These are phyloP conservation scores for Phalangium opilio DNA, from an alignment of 2,888 invertebrate genomes.

Conservation along the genomic window DNA sequence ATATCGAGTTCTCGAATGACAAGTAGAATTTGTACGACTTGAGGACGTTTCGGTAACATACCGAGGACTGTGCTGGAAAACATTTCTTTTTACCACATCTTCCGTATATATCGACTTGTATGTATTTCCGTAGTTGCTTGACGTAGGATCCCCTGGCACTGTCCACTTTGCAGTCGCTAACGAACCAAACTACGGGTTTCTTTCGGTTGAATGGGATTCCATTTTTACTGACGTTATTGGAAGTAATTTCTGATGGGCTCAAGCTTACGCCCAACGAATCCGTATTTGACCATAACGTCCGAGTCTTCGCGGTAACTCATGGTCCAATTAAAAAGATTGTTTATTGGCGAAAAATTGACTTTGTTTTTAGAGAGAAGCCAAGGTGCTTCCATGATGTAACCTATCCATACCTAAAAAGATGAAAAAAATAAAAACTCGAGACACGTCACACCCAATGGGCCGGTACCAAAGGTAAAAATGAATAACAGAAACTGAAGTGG, in stretches of 20 bases:
- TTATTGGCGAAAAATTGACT: not conserved
- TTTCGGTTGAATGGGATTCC: not conserved
- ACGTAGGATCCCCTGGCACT: conserved; percentile 29
- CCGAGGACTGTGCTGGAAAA: conserved; percentile 8
- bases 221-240: not conserved
- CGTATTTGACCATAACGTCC: conserved; percentile 15
- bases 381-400: conserved; percentile 13
- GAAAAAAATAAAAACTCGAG: too few relatives aligned
- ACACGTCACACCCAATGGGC: too few relatives aligned
- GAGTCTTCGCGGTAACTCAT: conserved; percentile 16
- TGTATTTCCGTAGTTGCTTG: conserved; percentile 25
- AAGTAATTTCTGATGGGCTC: not conserved
- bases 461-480: too few relatives aligned
- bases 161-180: conserved; percentile 31
- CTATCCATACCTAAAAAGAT: conserved; percentile 13
- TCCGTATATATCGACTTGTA: conserved; percentile 30
- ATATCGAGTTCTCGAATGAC: conserved; percentile 26
- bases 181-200: conserved; percentile 31
- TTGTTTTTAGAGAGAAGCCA: conserved; percentile 5
- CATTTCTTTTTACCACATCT: conserved; percentile 26
- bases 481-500: too few relatives aligned
- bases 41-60: conserved; percentile 11
- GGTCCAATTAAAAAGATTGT: conserved; percentile 15
- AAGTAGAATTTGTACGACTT: conserved; percentile 25
- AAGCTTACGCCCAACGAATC: conserved; percentile 1